Evolutionary conservation across 2,797 vertebrate species (phyloP).

Genomic region (Lagorchestes hirsutus): DNA sequence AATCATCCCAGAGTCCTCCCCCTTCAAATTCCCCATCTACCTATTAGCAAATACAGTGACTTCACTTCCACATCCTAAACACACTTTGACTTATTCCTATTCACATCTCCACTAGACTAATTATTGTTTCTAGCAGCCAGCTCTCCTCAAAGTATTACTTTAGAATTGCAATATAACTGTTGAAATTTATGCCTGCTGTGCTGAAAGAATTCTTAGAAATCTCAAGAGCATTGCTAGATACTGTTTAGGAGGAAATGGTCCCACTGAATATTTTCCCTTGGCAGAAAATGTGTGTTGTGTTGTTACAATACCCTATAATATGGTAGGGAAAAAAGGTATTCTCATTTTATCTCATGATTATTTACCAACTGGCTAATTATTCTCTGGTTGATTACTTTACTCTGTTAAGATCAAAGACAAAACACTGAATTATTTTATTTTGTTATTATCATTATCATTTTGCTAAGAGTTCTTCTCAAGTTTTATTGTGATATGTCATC

Average conservation of each 20-base stretch:
- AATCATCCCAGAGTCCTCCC: background rate
- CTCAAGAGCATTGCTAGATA: constrained; percentile 5
- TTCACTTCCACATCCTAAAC: background rate
- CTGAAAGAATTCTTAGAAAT: constrained; percentile 16
- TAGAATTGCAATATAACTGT: constrained; percentile 21
- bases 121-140: constrained; percentile 5
- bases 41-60: background rate
- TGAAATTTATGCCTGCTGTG: background rate
- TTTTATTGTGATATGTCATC: background rate
- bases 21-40: background rate
- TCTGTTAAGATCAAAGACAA: background rate
- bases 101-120: constrained; percentile 9
- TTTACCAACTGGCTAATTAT: background rate
- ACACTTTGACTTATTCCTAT: constrained; percentile 11
- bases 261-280: background rate
- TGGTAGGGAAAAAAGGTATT: background rate
- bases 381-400: background rate
- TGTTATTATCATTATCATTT: background rate
- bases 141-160: background rate
- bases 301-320: background rate
- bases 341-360: background rate
- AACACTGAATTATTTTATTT: background rate
- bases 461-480: background rate
- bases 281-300: background rate
- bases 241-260: background rate